These are phyloP conservation scores for Drosophila kikkawai DNA, from an alignment of 1,140 invertebrate species.

Conservation along the genomic window DNA sequence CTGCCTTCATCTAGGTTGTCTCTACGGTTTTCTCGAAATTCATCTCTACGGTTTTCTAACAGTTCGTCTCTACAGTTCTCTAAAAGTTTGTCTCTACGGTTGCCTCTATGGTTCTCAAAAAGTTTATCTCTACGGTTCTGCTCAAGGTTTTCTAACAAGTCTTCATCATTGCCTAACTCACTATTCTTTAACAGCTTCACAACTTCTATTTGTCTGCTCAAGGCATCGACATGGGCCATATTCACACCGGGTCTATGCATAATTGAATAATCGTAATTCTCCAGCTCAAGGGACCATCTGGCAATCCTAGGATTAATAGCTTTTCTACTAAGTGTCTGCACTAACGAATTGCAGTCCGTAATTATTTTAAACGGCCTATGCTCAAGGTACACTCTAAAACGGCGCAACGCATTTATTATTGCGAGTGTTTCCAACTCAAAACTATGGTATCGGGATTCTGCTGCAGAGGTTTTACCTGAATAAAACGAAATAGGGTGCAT, in stretches of 20 bases:
- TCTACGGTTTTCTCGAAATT: not conserved
- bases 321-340: no score
- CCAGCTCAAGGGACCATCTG: no score
- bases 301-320: no score
- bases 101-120: no score
- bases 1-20: not conserved
- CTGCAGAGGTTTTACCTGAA: not conserved
- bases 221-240: no score
- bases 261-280: no score
- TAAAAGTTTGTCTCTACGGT: no score
- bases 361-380: no score
- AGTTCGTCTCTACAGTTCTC: not conserved
- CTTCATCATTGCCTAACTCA: not conserved
- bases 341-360: not conserved
- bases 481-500: not conserved
- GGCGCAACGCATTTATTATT: no score
- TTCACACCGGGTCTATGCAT: no score
- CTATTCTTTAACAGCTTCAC: not conserved
- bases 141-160: not conserved
- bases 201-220: not conserved
- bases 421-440: not conserved
- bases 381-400: not conserved
- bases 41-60: not conserved
- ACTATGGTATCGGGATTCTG: not conserved
- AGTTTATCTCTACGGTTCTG: not conserved